These are phyloP conservation scores for Cervus canadensis DNA, from an alignment of 2,113 vertebrate species.

Conservation along the genomic window DNA sequence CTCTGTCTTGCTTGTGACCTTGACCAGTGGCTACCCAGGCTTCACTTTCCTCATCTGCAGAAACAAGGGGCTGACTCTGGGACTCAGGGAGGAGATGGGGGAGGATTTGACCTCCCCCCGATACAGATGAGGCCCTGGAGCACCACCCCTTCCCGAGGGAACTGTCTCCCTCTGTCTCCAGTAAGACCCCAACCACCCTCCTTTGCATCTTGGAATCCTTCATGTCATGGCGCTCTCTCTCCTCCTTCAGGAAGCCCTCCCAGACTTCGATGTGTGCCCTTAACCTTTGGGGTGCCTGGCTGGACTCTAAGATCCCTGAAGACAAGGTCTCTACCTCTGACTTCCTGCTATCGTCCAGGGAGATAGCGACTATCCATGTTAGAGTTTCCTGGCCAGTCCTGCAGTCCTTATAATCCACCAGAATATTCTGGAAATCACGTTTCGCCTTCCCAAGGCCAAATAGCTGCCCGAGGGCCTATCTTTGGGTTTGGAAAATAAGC, in stretches of 20 bases:
- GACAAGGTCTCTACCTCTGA: neutral
- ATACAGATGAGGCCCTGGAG: neutral
- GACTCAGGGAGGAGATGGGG: neutral
- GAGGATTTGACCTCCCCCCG: too few species aligned
- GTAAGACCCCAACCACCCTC: neutral
- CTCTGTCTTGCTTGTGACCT: neutral
- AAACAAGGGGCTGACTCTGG: neutral
- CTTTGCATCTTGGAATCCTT: neutral
- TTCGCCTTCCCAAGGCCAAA: neutral
- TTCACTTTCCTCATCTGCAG: neutral
- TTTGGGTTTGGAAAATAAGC: neutral
- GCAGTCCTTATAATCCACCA: neutral
- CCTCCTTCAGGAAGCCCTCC: neutral
- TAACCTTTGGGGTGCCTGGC: neutral
- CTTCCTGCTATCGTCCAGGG: neutral
- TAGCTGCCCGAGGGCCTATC: neutral
- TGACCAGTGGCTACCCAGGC: neutral
- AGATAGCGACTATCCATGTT: neutral
- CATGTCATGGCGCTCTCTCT: neutral
- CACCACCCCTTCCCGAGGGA: neutral
- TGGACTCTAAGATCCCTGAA: neutral
- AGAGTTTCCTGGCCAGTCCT: neutral
- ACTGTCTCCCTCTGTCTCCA: neutral
- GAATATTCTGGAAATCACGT: neutral
- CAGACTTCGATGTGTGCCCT: rapidly evolving